Evolutionary conservation across 2,797 vertebrate genomes (phyloP).

Genomic region (Takifugu rubripes): DNA sequence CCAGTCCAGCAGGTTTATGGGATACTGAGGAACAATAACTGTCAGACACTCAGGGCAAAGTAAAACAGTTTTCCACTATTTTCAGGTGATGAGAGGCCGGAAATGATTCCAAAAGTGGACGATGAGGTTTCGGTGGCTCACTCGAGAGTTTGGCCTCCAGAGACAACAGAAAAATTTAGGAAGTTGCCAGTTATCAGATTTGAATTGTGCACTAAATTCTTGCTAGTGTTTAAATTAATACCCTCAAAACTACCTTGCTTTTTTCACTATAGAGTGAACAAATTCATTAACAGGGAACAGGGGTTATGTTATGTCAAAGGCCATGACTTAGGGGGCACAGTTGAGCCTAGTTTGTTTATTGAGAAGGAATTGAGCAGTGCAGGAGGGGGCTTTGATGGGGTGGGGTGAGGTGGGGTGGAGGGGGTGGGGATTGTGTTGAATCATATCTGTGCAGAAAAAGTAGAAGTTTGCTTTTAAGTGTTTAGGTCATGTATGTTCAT

Average conservation of each 20-base stretch:
- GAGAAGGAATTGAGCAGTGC: conserved; percentile 14
- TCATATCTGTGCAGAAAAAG: background rate
- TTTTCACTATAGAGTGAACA: conserved; percentile 14
- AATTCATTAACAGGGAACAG: conserved; percentile 34
- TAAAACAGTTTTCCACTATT: conserved; percentile 43
- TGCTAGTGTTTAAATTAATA: background rate
- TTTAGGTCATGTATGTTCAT: conserved; percentile 16
- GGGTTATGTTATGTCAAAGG: conserved; percentile 48
- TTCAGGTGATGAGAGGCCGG: conserved; percentile 58
- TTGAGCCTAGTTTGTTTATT: conserved; percentile 49
- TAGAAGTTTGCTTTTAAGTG: conserved; percentile 10
- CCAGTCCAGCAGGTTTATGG: conserved; percentile 72
- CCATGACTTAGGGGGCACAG: conserved; percentile 45
- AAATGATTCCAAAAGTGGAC: conserved; percentile 37
- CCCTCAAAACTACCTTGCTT: background rate
- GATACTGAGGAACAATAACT: conserved; percentile 77
- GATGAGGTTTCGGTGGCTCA: conserved; percentile 42
- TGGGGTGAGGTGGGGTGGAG: background rate
- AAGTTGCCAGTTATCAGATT: conserved; percentile 5
- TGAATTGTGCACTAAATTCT: conserved; percentile 15
- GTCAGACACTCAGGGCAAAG: conserved; percentile 49
- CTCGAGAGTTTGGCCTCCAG: conserved; percentile 51
- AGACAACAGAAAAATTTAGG: conserved; percentile 32
- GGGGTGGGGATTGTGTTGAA: background rate
- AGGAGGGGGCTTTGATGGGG: background rate